Base-by-base conservation (phyloP, 2,888 invertebrate genomes). In the Phyllotreta cruciferae region DNA sequence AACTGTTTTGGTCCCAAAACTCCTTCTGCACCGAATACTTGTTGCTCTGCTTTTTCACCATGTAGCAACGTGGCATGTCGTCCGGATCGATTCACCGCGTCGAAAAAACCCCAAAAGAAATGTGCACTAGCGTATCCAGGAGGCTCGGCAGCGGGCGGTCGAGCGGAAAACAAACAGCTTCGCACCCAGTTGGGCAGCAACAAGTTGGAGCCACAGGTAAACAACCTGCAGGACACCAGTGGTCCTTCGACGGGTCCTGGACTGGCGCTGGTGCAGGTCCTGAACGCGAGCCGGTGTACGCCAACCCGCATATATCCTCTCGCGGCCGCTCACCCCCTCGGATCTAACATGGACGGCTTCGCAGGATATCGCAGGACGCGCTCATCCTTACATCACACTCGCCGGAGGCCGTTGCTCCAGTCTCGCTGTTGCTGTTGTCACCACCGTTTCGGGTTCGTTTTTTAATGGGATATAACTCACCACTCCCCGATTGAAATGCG, bases 11-110 rank as follows among this genome's bases (percentile, higher is more conserved):
- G 73, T 71, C 78, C 80, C 83, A 83, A 75, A 79, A 82, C 65
- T 79, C 79, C 60, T 77, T 82, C 67, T 81, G 81, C 72, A 81
- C 81, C 45, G 66, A 61, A 75, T 74, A 79, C 79, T 83, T 84
- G 81, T 80, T 83, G 83, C 83, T 85, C 78, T 85, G 82, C 80
- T 89, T 89, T 84, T 89, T 89, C 76, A 89, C 88, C 88, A 90
- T 89, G 78, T 90, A 90, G 79, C 89, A 90, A 78, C 90, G 88
- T 82, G 90, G 90, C 90, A 90, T 90, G 76, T 45, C 62, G 64
- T 56, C 66, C 67, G 62, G 69, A 65, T 66, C 60, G 60, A 36
- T 35, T 13, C 50, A 49, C 11, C 52, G 6, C n/a, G n/a, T n/a
- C n/a, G 34, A 39, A 42, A 41, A 9, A 41, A 14, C 49, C 8